phyloP scores from a whole-genome alignment of 2,888 invertebrate species.

The Dynastes grantii region DNA sequence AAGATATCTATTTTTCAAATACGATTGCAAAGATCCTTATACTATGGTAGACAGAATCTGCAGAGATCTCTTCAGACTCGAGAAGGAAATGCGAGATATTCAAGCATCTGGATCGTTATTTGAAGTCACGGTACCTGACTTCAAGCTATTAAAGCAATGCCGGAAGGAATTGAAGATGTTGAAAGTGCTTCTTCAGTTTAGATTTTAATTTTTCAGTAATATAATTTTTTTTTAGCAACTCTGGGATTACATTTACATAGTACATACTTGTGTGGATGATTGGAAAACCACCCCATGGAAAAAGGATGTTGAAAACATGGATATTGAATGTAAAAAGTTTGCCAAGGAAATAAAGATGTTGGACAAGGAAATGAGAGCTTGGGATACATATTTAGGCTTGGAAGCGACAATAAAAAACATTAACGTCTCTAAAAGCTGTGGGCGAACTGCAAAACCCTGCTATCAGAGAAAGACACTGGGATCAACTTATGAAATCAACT shows the following conservation, averaged over 20 bases:
- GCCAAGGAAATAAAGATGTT: slow-evolving; percentile 93
- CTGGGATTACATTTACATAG: slow-evolving; percentile 96
- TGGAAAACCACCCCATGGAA: slow-evolving; percentile 99
- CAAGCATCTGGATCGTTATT: slow-evolving; percentile 93
- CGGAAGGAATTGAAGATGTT: slow-evolving; percentile 90
- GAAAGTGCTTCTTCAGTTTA: slow-evolving; percentile 74
- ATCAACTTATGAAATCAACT: slow-evolving; percentile 95
- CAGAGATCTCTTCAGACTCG: slow-evolving; percentile 83
- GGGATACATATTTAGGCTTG: slow-evolving; percentile 92
- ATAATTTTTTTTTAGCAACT: slow-evolving; percentile 77
- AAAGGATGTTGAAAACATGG: slow-evolving; percentile 98
- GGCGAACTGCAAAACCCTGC: slow-evolving; percentile 97
- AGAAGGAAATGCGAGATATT: slow-evolving; percentile 89
- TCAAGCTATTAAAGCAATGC: slow-evolving; percentile 92
- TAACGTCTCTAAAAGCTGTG: slow-evolving; percentile 94
- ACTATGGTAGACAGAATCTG: slow-evolving; percentile 84
- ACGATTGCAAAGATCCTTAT: slow-evolving; percentile 83
- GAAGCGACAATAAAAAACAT: slow-evolving; percentile 96
- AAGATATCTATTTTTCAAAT: slow-evolving; percentile 83
- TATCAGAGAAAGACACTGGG: slow-evolving; percentile 96
- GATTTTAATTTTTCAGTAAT: slow-evolving; percentile 22
- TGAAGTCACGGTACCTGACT: slow-evolving; percentile 96
- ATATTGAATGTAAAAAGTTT: slow-evolving; percentile 98
- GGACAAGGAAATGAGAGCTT: slow-evolving; percentile 96
- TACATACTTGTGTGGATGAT: slow-evolving; percentile 92